Base-by-base conservation (phyloP, 2,797 vertebrate species). In the Borostomias antarcticus region DNA sequence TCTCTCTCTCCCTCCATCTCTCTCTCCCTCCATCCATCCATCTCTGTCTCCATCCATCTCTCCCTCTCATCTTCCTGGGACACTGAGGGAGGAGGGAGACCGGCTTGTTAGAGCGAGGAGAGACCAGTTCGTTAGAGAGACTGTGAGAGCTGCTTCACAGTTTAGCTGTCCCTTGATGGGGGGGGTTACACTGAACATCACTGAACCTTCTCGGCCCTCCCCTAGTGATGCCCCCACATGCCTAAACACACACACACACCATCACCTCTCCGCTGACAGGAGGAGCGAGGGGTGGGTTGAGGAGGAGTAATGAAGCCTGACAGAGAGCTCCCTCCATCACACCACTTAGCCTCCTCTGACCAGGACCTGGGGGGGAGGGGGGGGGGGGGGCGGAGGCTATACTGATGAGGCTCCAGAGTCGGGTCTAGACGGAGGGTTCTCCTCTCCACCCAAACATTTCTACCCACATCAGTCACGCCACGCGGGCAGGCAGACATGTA, bases 381-480 rank as follows among this genome's bases (percentile, higher is more conserved):
- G 11, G 15, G 4, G 33, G n/a, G 45, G 10, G 26, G 4, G 28
- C 37, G 43, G 32, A 65, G 63, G 77, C 78, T 64, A 62, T 77
- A 65, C 75, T 81, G 87, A 88, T 85, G 84, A 87, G 76, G 61
- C 72, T 84, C 87, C 82, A 0, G 88, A 89, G 70, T 62, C 30
- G 21, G 40, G 57, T 68, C 84, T 83, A 87, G 81, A 33, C 32
- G 37, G 60, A 26, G 45, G 48, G 63, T 79, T 7, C 40, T 84
- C 79, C 67, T 78, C 76, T 74, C 82, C 87, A 91, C 89, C 90
- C 87, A 90, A 92, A 91, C 88, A 91, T 87, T 92, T 92, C 89
- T 84, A 87, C 79, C 89, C 84, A 72, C 80, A 91, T 91, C 88
- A 90, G 85, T 85, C 85, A 88, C 70, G 68, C 81, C 80, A 53